These are phyloP conservation scores for Desmophyllum pertusum DNA, from an alignment of 92 coral and sea anemone species.

Conservation along the genomic window DNA sequence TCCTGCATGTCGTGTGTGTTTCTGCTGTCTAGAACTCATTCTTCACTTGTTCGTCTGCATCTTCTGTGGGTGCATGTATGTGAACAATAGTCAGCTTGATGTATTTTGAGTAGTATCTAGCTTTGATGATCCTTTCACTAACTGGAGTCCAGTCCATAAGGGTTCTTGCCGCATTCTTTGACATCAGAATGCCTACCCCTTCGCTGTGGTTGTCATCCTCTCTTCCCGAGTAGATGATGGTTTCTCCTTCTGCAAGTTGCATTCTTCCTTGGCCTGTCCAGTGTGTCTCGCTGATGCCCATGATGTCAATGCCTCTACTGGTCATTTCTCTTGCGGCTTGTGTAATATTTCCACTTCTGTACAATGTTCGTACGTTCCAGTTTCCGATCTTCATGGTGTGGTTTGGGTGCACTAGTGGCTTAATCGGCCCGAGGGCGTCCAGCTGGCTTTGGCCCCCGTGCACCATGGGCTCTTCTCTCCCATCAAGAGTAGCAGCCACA, in stretches of 20 bases:
- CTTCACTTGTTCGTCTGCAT: slow-evolving; percentile 39
- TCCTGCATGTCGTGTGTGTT: slow-evolving; percentile 46
- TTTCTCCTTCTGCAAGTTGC: slow-evolving; percentile 12
- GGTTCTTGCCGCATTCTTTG: not conserved
- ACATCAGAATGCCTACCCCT: slow-evolving; percentile 22
- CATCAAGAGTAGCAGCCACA: no score
- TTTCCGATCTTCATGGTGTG: no score
- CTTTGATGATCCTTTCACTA: slow-evolving; percentile 25
- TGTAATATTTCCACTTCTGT: not conserved
- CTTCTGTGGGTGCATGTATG: slow-evolving; percentile 48
- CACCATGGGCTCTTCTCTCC: no score
- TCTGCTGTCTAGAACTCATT: slow-evolving; percentile 45
- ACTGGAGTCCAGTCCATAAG: slow-evolving; percentile 17
- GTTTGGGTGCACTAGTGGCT: no score
- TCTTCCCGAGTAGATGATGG: slow-evolving; percentile 5
- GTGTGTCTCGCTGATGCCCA: not conserved
- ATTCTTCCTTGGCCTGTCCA: not conserved
- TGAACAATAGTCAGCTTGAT: slow-evolving; percentile 35
- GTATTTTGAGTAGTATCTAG: slow-evolving; percentile 32
- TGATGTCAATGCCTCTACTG: not conserved
- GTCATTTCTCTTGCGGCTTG: not conserved
- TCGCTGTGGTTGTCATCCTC: not conserved
- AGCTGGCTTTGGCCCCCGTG: no score
- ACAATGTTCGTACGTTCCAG: no score
- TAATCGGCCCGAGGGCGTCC: no score